These are phyloP conservation scores for Enchytraeus crypticus DNA, from an alignment of 2,888 invertebrate genomes.

Conservation along the genomic window DNA sequence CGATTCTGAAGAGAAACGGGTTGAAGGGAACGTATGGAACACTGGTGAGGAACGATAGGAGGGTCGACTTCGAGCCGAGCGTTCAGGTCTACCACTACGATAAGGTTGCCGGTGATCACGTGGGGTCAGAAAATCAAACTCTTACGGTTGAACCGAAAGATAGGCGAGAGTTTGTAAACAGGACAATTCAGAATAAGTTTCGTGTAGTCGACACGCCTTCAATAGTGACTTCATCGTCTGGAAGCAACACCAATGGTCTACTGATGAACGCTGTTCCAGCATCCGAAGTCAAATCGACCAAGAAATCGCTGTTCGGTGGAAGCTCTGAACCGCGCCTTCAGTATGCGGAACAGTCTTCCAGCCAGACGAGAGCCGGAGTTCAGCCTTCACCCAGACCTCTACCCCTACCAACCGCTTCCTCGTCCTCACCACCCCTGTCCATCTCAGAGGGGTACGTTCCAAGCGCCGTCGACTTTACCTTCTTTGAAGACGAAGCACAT, in stretches of 20 bases:
- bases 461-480: constrained; percentile 7
- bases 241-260: neutral
- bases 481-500: constrained; percentile 15
- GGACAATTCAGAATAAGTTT: constrained; percentile 3
- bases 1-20: constrained; percentile 5
- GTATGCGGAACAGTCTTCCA: neutral
- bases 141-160: constrained; percentile 12
- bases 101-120: constrained; percentile 11
- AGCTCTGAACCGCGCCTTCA: neutral
- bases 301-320: neutral
- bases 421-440: neutral
- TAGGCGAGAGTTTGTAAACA: constrained; percentile 10
- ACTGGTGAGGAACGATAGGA: neutral
- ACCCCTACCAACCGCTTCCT: neutral
- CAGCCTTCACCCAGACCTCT: neutral
- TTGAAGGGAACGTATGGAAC: neutral
- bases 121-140: constrained; percentile 11
- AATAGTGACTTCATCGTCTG: no score
- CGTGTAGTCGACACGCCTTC: no score
- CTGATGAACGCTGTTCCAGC: neutral
- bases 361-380: neutral
- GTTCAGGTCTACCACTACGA: constrained; percentile 16
- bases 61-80: constrained; percentile 13
- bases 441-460: neutral
- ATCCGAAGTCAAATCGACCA: neutral